Conservation (phyloP, 2,113 vertebrate species). For the Toxotes jaculatrix region DNA sequence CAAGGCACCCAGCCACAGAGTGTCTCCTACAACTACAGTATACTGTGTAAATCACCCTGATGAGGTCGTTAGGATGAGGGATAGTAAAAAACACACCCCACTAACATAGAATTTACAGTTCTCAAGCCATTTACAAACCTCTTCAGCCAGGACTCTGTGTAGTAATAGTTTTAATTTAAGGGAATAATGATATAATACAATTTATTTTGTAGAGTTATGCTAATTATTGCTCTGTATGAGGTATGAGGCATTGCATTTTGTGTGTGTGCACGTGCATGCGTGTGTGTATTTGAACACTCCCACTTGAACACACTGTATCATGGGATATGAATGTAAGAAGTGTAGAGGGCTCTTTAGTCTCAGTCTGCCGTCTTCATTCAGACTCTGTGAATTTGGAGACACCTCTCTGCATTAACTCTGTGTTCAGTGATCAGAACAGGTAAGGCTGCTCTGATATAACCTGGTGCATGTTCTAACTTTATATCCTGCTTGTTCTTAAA, state of each 20-base stretch:
- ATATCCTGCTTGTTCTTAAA: neutral
- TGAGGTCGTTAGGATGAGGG: neutral
- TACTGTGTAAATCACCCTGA: neutral
- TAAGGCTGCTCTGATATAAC: constrained; percentile 2
- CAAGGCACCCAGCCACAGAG: neutral
- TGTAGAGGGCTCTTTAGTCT: constrained; percentile 10
- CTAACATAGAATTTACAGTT: neutral
- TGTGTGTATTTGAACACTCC: constrained; percentile 38
- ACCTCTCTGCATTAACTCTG: constrained; percentile 1
- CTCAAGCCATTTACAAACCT: neutral
- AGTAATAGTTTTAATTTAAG: neutral
- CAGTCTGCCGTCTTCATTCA: constrained; percentile 18
- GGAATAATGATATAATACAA: neutral
- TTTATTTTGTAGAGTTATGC: neutral
- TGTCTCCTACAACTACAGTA: neutral
- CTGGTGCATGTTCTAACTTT: neutral
- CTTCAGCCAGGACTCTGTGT: neutral
- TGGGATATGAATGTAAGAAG: constrained; percentile 26
- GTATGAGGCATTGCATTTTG: neutral
- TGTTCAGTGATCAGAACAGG: constrained; percentile 23
- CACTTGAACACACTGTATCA: constrained; percentile 8
- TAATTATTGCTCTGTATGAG: neutral
- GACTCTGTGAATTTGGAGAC: neutral
- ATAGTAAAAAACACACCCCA: neutral
- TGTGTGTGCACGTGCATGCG: constrained; percentile 2